Evolutionary conservation across 2,113 vertebrate genomes (phyloP), one percentile per base, ranked within the genome.

Genomic region (Morphnarchus princeps): DNA sequence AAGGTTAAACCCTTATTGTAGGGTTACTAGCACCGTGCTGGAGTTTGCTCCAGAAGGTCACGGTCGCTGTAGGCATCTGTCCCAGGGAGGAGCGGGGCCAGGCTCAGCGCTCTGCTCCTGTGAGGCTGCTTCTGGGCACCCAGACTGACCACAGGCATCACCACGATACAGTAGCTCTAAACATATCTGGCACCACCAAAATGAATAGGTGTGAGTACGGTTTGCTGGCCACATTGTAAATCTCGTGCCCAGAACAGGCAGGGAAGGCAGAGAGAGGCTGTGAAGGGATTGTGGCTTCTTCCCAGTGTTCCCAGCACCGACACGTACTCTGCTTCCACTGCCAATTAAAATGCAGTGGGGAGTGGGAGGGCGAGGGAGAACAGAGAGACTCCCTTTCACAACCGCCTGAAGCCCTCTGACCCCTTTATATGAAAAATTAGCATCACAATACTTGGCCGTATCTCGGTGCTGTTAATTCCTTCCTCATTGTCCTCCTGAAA

Each of bases 381-480:
- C 18, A 47, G 65, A 77, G 17, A 89, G 16, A 22, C 38, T 58
- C 38, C 22, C n/a, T 93, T 87, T 93, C 84, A 91, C 17, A 91
- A 34, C 26, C 0, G 55, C 78, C 61, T 74, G 61, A 71, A 71
- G 65, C 40, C 83, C 77, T 79, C 65, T 82, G 91, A 95, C 95
- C 93, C 93, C 54, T 79, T 82, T 66, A 43, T 42, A 85, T 76
- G 73, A 82, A 90, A 94, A 94, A 96, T 97, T 87, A 96, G 24
- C 95, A 93, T 96, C 61, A 97, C 16, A 95, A 96, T 89, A 52
- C 77, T 38, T 9, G 8, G 65, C 4, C 1, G 16, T 42, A 70
- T 67, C 34, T 2, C 5, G 1, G 54, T 16, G 61, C 52, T 38
- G 49, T 52, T 95, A 74, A 91, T 91, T 82, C n/a, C 22, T 59